These are phyloP conservation scores for Metopia argyrocephala DNA, from an alignment of 2,888 invertebrate genomes.

Conservation along the genomic window DNA sequence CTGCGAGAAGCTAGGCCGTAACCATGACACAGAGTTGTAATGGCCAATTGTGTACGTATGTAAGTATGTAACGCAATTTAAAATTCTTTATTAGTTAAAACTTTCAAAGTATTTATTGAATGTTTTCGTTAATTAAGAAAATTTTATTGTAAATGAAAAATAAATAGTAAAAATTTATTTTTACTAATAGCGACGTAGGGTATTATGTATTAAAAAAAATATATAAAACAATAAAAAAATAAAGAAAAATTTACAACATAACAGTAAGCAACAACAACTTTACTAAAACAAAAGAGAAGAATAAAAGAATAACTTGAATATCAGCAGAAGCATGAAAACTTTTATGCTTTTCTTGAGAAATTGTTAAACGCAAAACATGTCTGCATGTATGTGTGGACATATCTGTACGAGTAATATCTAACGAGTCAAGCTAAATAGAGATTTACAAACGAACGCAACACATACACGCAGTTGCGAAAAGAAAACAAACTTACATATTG, in stretches of 20 bases:
- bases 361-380: conserved; percentile 65
- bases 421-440: conserved; percentile 39
- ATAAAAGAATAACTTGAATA: conserved; percentile 53
- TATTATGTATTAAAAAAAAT: too few relatives aligned
- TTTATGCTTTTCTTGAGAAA: conserved; percentile 61
- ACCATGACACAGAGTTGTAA: too few relatives aligned
- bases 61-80: too few relatives aligned
- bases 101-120: too few relatives aligned
- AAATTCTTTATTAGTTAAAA: too few relatives aligned
- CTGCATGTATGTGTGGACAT: too few relatives aligned
- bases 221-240: conserved; percentile 28
- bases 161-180: too few relatives aligned
- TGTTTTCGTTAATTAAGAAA: too few relatives aligned
- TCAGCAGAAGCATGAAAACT: conserved; percentile 59
- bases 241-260: conserved; percentile 60
- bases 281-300: conserved; percentile 22
- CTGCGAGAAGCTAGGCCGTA: too few relatives aligned
- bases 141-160: too few relatives aligned
- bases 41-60: too few relatives aligned
- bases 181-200: too few relatives aligned
- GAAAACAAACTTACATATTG: not conserved
- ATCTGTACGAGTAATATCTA: conserved; percentile 53
- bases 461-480: not conserved
- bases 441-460: conserved; percentile 20
- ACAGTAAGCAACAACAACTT: conserved; percentile 31